Evolutionary conservation across 2,888 invertebrate genomes (phyloP).

Genomic region (Hololepta plana): DNA sequence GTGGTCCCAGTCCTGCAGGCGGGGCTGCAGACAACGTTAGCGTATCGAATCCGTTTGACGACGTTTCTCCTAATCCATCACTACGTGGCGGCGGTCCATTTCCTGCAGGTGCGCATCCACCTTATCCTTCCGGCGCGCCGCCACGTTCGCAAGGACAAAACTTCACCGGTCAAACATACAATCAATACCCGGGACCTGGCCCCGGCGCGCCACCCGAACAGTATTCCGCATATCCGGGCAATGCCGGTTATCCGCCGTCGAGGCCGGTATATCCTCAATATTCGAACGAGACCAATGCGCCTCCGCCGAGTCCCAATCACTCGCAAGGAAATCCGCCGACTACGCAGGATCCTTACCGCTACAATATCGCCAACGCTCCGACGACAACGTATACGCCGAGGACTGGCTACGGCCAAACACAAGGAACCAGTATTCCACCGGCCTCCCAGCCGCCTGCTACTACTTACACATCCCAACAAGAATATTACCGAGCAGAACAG

Average conservation of each 20-base stretch:
- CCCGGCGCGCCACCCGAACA: slow-evolving; percentile 30
- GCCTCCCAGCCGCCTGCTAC: slow-evolving; percentile 30
- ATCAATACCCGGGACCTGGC: slow-evolving; percentile 48
- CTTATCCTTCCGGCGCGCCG: slow-evolving; percentile 27
- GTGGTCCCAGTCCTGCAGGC: slow-evolving; percentile 27
- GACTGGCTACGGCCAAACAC: slow-evolving; percentile 20
- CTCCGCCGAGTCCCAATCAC: slow-evolving; percentile 12
- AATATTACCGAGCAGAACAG: slow-evolving; percentile 34
- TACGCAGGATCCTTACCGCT: slow-evolving; percentile 25
- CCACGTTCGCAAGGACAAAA: slow-evolving; percentile 23
- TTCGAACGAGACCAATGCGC: slow-evolving; percentile 33
- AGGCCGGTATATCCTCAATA: slow-evolving; percentile 63
- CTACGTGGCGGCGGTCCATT: slow-evolving; percentile 22
- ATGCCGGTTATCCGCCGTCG: slow-evolving; percentile 35
- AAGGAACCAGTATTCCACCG: slow-evolving; percentile 17
- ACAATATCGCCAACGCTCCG: slow-evolving; percentile 15
- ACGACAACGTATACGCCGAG: slow-evolving; percentile 9
- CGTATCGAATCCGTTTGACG: slow-evolving; percentile 77
- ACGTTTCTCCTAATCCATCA: slow-evolving; percentile 39
- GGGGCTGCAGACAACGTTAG: slow-evolving; percentile 54
- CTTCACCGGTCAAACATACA: slow-evolving; percentile 38
- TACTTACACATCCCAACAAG: slow-evolving; percentile 32
- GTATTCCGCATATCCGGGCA: slow-evolving; percentile 36
- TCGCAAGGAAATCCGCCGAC: slow-evolving; percentile 17
- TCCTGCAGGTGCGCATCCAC: slow-evolving; percentile 26